Percentiles rank a stretch among this genome's conserved stretches.
Evolutionary conservation across 2,888 invertebrate species (phyloP).

Genomic region (Synanthedon tipuliformis): DNA sequence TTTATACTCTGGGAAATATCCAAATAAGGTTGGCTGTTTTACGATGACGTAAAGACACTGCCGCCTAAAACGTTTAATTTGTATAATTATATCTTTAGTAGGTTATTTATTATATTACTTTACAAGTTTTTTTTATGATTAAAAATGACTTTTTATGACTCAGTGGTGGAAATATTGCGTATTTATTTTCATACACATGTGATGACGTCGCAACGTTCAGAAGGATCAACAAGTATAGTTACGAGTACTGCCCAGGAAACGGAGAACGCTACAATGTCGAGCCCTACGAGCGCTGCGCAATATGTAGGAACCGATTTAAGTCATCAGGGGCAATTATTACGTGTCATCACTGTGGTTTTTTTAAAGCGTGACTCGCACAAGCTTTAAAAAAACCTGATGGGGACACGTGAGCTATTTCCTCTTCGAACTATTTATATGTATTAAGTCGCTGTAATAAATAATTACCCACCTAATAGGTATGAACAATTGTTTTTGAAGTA

Average conservation of each 20-base stretch:
- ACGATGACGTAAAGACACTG: neutral
- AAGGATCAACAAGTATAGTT: slow-evolving; percentile 6
- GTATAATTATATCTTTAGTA: too few species aligned
- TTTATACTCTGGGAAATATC: neutral
- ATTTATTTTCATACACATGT: slow-evolving; percentile 3
- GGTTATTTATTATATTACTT: too few species aligned
- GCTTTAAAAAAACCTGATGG: too few species aligned
- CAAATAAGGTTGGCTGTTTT: neutral
- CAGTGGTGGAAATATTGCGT: slow-evolving; percentile 7
- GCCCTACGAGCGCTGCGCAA: neutral
- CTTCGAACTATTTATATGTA: too few species aligned
- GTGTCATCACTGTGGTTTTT: neutral
- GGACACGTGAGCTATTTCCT: too few species aligned
- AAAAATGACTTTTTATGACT: slow-evolving; percentile 3
- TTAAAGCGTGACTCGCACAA: neutral
- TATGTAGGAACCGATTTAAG: neutral
- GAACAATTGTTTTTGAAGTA: too few species aligned
- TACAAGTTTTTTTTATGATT: neutral
- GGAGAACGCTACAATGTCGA: neutral
- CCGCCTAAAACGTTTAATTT: too few species aligned
- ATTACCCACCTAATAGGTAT: too few species aligned
- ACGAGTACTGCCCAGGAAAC: slow-evolving; percentile 2
- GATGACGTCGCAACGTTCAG: slow-evolving; percentile 7
- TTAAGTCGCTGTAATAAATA: too few species aligned
- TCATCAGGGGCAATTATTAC: neutral